These are phyloP conservation scores for Anas bernieri DNA, from an alignment of 2,797 vertebrate genomes.

Conservation along the genomic window DNA sequence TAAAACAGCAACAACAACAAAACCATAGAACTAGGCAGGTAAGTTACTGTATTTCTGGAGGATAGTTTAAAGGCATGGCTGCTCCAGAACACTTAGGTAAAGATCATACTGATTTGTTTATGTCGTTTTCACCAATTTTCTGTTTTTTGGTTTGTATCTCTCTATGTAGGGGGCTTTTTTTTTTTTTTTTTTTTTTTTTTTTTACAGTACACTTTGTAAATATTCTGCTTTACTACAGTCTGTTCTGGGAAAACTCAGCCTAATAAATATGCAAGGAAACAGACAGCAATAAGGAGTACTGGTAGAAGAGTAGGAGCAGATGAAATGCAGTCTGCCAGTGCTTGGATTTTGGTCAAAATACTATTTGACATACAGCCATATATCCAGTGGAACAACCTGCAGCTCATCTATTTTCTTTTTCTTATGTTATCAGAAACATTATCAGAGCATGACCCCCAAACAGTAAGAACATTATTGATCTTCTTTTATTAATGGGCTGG, in stretches of 20 bases:
- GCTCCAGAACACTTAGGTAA: not conserved
- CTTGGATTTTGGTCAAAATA: constrained; percentile 38
- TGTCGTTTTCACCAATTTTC: not conserved
- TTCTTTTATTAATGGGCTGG: not conserved
- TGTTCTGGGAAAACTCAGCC: constrained; percentile 18
- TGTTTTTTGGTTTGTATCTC: not conserved
- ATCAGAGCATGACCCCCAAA: not conserved
- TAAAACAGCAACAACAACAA: not conserved
- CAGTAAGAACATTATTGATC: not conserved
- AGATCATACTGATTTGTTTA: not conserved
- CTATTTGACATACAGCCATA: not conserved
- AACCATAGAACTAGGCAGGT: not conserved
- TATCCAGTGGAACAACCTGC: not conserved
- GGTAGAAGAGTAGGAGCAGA: constrained; percentile 3
- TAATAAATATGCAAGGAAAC: constrained; percentile 27
- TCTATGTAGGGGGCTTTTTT: not conserved
- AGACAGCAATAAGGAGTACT: not conserved
- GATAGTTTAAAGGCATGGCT: not conserved
- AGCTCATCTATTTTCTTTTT: not conserved
- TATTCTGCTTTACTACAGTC: not conserved
- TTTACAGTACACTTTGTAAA: not conserved
- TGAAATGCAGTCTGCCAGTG: not conserved
- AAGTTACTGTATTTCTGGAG: not conserved
- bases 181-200: too few species aligned
- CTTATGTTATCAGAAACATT: not conserved